These are phyloP conservation scores for Drosophila pseudoananassae DNA, from an alignment of 1,140 invertebrate species.

Conservation along the genomic window DNA sequence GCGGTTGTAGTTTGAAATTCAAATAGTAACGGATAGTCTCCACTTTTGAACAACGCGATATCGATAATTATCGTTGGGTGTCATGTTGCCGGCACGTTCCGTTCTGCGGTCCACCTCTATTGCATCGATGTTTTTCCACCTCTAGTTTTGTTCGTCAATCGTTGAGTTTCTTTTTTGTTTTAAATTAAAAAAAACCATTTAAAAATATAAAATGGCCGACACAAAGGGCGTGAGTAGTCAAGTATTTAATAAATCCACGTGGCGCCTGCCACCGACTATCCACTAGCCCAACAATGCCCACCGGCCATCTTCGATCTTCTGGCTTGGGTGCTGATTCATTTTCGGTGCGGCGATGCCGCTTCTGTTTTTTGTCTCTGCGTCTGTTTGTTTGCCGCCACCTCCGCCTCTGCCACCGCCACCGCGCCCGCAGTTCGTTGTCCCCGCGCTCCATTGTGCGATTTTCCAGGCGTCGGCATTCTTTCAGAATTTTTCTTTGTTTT, in stretches of 20 bases:
- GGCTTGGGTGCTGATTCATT: neutral
- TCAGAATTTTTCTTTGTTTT: neutral
- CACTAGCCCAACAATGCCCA: neutral
- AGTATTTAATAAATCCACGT: neutral
- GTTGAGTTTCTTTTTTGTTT: slow-evolving; percentile 62
- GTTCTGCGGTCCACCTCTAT: neutral
- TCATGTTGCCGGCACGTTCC: neutral
- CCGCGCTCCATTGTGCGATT: slow-evolving; percentile 1
- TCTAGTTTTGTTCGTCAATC: slow-evolving; percentile 65
- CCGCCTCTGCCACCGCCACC: neutral
- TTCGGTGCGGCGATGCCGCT: slow-evolving; percentile 1
- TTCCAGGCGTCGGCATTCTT: neutral
- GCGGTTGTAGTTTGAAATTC: neutral
- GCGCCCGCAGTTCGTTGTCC: neutral
- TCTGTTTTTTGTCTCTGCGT: slow-evolving; percentile 5
- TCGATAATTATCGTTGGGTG: neutral
- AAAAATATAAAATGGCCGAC: slow-evolving; percentile 72
- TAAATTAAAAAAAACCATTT: slow-evolving; percentile 42
- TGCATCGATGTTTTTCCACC: neutral
- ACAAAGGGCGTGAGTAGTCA: slow-evolving; percentile 79
- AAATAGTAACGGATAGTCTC: neutral
- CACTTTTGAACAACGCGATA: neutral
- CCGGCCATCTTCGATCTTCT: slow-evolving; percentile 1
- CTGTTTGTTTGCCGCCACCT: slow-evolving; percentile 1
- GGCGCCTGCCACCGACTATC: neutral